Evolutionary conservation across 2,113 vertebrate species (phyloP).

Genomic region (Phoxinus phoxinus): DNA sequence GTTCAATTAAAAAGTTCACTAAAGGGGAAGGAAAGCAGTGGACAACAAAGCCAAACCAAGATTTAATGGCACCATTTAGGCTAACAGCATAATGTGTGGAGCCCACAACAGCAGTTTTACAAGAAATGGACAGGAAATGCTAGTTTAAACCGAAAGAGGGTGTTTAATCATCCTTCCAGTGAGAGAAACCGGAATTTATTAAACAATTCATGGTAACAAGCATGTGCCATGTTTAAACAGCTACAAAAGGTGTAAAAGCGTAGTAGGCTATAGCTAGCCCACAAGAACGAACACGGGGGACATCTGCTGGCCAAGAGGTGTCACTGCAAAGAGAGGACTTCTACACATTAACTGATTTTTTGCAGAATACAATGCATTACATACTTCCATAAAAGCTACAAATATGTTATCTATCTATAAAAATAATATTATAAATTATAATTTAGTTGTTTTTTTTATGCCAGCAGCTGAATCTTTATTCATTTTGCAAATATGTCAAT

Average conservation of each 20-base stretch:
- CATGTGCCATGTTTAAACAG: background rate
- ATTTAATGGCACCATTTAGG: conserved; percentile 1
- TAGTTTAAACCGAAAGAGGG: background rate
- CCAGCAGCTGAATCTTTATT: background rate
- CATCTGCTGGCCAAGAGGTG: background rate
- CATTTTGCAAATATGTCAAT: background rate
- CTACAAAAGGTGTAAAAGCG: background rate
- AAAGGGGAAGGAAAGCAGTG: background rate
- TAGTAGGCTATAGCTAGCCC: background rate
- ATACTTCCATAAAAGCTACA: too few species aligned
- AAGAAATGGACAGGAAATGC: background rate
- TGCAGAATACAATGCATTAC: background rate
- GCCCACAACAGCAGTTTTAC: background rate
- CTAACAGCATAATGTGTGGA: background rate
- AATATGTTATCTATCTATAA: too few species aligned
- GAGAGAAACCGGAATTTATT: background rate
- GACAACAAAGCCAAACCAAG: background rate
- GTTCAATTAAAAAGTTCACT: background rate
- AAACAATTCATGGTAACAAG: background rate
- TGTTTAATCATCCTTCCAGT: background rate
- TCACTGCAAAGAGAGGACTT: background rate
- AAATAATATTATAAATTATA: too few species aligned
- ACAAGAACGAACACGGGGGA: background rate
- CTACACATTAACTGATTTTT: background rate
- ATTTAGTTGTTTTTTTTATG: background rate